phyloP scores from a whole-genome alignment of 2,113 vertebrate genomes.

The Eurystomus gularis region DNA sequence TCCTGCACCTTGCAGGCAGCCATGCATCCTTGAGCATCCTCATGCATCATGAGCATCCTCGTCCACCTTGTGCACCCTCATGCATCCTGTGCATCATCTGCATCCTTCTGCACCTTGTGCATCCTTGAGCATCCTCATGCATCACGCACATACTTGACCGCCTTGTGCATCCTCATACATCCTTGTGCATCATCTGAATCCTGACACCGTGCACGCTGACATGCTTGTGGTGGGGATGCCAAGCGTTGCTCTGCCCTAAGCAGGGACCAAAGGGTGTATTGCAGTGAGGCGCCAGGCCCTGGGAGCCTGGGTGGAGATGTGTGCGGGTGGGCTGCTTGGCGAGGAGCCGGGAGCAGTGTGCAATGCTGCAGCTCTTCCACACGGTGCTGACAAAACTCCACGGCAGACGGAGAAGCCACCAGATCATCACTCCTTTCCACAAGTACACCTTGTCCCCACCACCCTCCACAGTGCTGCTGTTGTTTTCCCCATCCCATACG shows the following conservation, averaged over 20 bases:
- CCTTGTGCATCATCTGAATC: neutral
- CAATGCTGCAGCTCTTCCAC: slow-evolving; percentile 25
- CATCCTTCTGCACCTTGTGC: neutral
- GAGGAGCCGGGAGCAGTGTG: neutral
- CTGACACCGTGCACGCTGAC: fast-evolving
- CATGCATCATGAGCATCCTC: no score
- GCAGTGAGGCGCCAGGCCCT: fast-evolving
- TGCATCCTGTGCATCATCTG: neutral
- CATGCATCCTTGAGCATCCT: neutral
- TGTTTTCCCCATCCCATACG: fast-evolving
- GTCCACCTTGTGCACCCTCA: neutral
- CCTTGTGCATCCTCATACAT: neutral
- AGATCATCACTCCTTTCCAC: fast-evolving
- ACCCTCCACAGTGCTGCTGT: fast-evolving
- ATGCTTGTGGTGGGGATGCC: neutral
- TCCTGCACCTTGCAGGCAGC: neutral
- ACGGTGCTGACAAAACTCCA: slow-evolving; percentile 53
- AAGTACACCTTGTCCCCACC: fast-evolving
- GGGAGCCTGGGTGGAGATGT: neutral
- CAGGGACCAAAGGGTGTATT: fast-evolving
- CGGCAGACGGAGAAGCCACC: neutral
- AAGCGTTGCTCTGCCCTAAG: fast-evolving
- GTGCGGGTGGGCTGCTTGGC: fast-evolving
- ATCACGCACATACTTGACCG: neutral
- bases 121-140: neutral